Conservation (phyloP, 2,113 vertebrate genomes). For the Xiphophorus maculatus region DNA sequence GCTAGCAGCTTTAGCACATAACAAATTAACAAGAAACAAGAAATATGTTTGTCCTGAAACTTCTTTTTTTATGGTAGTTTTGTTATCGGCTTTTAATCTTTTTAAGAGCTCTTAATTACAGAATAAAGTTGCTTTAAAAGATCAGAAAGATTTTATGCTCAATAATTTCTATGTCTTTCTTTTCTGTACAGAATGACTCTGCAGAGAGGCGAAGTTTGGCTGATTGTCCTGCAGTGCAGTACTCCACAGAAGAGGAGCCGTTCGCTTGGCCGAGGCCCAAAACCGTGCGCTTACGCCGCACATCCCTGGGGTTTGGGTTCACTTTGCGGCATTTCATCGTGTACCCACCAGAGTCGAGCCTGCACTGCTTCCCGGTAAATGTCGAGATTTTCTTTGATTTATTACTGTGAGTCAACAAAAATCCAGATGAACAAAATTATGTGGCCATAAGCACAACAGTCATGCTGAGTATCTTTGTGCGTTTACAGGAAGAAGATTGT, state of each 20-base stretch:
- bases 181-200: conserved; percentile 65
- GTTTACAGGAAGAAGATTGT: conserved; percentile 92
- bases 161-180: background rate
- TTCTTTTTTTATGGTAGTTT: background rate
- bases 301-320: conserved; percentile 93
- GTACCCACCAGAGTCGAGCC: conserved; percentile 93
- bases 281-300: conserved; percentile 86
- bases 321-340: conserved; percentile 98
- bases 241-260: conserved; percentile 85
- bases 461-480: conserved; percentile 40
- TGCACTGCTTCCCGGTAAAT: conserved; percentile 87
- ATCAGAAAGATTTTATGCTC: background rate
- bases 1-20: background rate
- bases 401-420: conserved; percentile 29
- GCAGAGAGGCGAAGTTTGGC: conserved; percentile 58
- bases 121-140: background rate
- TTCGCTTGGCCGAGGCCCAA: conserved; percentile 96
- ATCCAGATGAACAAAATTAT: conserved; percentile 13
- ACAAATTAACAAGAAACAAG: background rate
- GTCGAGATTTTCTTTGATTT: conserved; percentile 1
- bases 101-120: background rate
- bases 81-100: background rate
- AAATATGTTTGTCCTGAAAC: background rate
- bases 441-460: conserved; percentile 30
- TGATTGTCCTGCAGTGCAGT: conserved; percentile 40